A percentile compares a stretch with the other conserved stretches of the same genome.
These are phyloP conservation scores for Burhinus bistriatus DNA, from an alignment of 2,113 vertebrate species.

Conservation along the genomic window DNA sequence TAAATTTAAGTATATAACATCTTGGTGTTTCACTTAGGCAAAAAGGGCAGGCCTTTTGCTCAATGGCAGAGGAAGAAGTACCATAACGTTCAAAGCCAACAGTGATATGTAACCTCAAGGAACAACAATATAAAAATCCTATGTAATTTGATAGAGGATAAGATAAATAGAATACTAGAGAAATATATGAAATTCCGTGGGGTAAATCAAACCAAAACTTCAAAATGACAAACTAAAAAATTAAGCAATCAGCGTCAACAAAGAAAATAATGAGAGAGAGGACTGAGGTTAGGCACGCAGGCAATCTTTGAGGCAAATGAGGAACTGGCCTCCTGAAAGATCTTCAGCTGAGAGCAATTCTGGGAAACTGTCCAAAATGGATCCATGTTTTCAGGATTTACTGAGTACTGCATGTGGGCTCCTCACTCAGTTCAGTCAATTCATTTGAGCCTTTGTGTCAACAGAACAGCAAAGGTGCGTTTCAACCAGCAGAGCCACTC, in stretches of 20 bases:
- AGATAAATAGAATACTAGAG: neutral
- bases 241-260: too few species aligned
- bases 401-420: neutral
- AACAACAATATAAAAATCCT: neutral
- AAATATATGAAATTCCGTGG: neutral
- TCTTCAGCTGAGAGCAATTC: neutral
- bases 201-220: neutral
- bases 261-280: neutral
- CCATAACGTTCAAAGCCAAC: neutral
- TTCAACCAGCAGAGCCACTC: neutral
- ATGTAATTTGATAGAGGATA: neutral
- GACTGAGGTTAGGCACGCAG: neutral
- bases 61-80: neutral
- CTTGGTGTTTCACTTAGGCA: neutral
- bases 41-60: neutral
- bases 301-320: neutral
- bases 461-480: neutral
- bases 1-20: neutral
- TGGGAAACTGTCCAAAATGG: neutral
- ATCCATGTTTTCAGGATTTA: neutral
- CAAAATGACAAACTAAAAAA: neutral
- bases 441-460: neutral
- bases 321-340: neutral
- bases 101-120: neutral
- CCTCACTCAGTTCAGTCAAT: neutral